Evolutionary conservation across 2,113 vertebrate species (phyloP).

Genomic region (Cervus canadensis): DNA sequence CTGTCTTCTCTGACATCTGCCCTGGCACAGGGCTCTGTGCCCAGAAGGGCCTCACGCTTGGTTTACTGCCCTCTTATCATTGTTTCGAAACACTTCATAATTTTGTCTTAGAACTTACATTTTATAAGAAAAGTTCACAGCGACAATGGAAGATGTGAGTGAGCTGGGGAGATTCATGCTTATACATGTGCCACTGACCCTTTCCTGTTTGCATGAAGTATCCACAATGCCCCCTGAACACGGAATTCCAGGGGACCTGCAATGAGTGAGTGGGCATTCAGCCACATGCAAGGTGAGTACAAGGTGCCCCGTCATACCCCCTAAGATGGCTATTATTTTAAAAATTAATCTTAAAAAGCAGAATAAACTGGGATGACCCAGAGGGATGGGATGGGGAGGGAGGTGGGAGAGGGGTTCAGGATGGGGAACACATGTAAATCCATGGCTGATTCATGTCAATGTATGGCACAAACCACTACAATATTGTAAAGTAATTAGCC

Average conservation of each 20-base stretch:
- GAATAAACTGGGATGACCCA: neutral
- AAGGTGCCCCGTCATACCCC: neutral
- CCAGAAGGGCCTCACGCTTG: neutral
- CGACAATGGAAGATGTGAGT: accelerated
- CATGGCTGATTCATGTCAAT: too few relatives aligned
- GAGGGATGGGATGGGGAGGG: too few relatives aligned
- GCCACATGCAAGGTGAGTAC: neutral
- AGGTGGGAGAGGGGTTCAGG: too few relatives aligned
- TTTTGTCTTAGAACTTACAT: neutral
- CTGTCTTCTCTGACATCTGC: neutral
- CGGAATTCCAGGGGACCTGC: neutral
- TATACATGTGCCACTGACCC: neutral
- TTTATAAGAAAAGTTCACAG: neutral
- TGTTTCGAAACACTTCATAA: neutral
- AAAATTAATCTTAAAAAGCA: neutral
- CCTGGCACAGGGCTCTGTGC: neutral
- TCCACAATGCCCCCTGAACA: neutral
- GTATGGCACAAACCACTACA: too few relatives aligned
- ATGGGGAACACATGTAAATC: too few relatives aligned
- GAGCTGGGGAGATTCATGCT: neutral
- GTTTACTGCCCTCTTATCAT: neutral
- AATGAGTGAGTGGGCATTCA: neutral
- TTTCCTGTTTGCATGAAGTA: neutral
- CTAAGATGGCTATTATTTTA: neutral
- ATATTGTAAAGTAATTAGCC: too few relatives aligned